Conservation (phyloP, 2,888 invertebrate species). For the Formica aserva region DNA sequence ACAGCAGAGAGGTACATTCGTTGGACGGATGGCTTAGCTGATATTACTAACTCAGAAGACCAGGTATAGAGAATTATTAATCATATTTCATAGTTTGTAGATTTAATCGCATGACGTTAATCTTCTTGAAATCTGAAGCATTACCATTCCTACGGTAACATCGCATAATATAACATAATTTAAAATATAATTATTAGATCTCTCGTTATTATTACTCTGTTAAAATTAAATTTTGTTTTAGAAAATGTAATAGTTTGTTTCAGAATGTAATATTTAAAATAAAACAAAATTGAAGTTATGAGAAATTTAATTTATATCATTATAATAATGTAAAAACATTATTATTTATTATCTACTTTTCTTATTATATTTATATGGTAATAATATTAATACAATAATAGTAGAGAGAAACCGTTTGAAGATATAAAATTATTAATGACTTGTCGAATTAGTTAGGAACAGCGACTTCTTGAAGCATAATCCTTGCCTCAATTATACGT, state of each 20-base stretch:
- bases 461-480: neutral
- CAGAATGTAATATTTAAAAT: neutral
- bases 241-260: neutral
- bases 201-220: neutral
- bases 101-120: slow-evolving; percentile 12
- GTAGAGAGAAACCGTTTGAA: neutral
- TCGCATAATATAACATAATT: neutral
- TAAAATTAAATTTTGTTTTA: slow-evolving; percentile 15
- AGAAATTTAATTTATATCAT: neutral
- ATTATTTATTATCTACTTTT: neutral
- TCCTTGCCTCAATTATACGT: neutral
- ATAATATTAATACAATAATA: neutral
- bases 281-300: neutral
- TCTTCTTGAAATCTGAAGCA: neutral
- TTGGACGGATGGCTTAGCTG: slow-evolving; percentile 4
- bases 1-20: neutral
- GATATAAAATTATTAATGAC: slow-evolving; percentile 13
- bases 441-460: neutral
- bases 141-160: neutral
- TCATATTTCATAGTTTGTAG: slow-evolving; percentile 34
- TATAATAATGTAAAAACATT: neutral
- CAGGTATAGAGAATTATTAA: slow-evolving; percentile 21
- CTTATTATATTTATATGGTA: neutral
- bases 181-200: neutral
- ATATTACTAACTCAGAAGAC: slow-evolving; percentile 36